Conservation (phyloP, 2,113 vertebrate species). For the Geothlypis trichas region DNA sequence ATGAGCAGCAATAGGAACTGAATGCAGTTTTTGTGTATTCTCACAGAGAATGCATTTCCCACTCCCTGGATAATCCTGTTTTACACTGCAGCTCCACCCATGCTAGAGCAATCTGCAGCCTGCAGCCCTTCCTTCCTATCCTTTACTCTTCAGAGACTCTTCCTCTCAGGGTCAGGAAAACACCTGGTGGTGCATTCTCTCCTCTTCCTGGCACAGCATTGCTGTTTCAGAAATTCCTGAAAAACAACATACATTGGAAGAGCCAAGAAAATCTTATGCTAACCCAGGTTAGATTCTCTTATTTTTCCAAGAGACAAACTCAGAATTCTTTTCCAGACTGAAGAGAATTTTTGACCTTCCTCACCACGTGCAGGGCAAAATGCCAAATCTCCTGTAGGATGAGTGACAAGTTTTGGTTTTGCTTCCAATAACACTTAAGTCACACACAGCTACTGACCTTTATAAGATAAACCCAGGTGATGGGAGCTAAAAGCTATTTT, state of each 20-base stretch:
- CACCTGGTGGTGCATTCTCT: neutral
- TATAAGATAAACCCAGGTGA: neutral
- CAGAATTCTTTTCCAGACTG: neutral
- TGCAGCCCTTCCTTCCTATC: constrained; percentile 19
- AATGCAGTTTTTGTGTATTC: neutral
- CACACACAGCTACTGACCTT: neutral
- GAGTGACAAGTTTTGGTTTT: neutral
- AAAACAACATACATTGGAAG: neutral
- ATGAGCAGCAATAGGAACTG: neutral
- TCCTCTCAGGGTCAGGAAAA: neutral
- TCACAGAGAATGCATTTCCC: neutral
- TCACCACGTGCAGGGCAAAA: neutral
- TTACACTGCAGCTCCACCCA: neutral
- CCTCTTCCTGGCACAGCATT: neutral
- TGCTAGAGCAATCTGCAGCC: neutral
- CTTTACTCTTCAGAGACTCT: neutral
- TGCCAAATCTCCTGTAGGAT: neutral
- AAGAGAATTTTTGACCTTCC: neutral
- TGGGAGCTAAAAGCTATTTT: neutral
- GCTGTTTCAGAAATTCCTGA: neutral
- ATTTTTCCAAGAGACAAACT: neutral
- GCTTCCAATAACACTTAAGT: neutral
- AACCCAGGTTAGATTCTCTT: neutral
- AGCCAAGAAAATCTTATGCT: neutral
- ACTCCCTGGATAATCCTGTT: neutral